Percentiles rank a stretch among this genome's conserved stretches.
Evolutionary conservation across 2,797 vertebrate species (phyloP).

Genomic region (Galagoides demidoff): DNA sequence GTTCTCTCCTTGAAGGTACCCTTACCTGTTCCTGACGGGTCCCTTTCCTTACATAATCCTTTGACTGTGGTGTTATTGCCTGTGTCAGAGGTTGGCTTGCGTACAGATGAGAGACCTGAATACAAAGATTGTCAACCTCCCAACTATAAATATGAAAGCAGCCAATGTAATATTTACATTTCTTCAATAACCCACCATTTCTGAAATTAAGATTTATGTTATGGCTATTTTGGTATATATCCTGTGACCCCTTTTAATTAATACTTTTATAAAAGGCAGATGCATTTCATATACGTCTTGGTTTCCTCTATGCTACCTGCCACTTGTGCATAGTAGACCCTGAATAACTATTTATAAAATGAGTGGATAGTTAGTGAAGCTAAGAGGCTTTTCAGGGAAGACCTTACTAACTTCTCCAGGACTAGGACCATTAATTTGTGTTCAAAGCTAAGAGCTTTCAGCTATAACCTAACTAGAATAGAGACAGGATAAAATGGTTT

Average conservation of each 20-base stretch:
- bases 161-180: neutral
- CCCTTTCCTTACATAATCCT: neutral
- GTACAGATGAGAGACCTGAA: neutral
- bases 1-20: neutral
- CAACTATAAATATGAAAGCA: neutral
- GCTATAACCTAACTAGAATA: neutral
- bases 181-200: neutral
- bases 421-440: neutral
- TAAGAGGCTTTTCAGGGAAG: neutral
- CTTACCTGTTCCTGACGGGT: neutral
- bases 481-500: neutral
- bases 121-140: neutral
- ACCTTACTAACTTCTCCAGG: neutral
- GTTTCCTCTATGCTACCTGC: neutral
- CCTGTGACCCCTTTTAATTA: neutral
- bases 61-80: neutral
- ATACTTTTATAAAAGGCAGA: neutral
- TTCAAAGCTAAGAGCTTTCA: neutral
- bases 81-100: neutral
- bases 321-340: neutral
- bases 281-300: neutral
- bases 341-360: neutral
- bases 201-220: constrained; percentile 23
- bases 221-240: neutral
- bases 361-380: neutral